A percentile compares a stretch with the other conserved stretches of the same genome.
These are phyloP conservation scores for Buceros bicornis DNA, from an alignment of 2,797 vertebrate species.

Conservation along the genomic window DNA sequence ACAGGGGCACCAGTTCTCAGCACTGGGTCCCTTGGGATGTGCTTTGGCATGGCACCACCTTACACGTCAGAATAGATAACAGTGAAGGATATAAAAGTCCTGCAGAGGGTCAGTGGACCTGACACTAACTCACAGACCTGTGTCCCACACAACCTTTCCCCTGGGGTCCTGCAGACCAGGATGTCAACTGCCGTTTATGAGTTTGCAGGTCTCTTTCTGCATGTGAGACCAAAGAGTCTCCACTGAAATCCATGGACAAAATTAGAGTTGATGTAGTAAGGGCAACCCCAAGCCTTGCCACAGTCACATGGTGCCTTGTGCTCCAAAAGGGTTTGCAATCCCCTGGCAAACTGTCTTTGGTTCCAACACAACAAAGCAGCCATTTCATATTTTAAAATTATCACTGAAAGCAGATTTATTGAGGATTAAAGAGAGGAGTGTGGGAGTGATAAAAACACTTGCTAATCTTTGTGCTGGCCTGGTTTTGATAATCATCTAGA, in stretches of 20 bases:
- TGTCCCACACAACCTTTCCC: too few relatives aligned
- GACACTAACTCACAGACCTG: not conserved
- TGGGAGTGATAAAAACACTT: slow-evolving; percentile 30
- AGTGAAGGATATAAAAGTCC: not conserved
- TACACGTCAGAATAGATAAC: fast-evolving
- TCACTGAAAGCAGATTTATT: slow-evolving; percentile 56
- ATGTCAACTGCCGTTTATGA: not conserved
- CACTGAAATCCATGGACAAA: not conserved
- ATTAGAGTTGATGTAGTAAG: not conserved
- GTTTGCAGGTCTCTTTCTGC: not conserved
- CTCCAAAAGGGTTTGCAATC: not conserved
- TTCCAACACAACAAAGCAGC: not conserved
- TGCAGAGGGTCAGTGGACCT: not conserved
- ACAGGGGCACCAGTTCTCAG: fast-evolving
- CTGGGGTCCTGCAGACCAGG: not conserved
- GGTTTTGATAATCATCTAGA: slow-evolving; percentile 27
- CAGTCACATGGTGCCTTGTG: fast-evolving
- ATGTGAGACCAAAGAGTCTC: not conserved
- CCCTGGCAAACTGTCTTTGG: fast-evolving
- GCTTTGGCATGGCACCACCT: not conserved
- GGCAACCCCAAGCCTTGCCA: not conserved
- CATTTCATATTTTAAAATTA: not conserved
- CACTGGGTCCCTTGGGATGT: not conserved
- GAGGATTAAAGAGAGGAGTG: not conserved
- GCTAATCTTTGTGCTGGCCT: not conserved